Evolutionary conservation across 2,113 vertebrate genomes (phyloP).

Genomic region (Salvelinus fontinalis): DNA sequence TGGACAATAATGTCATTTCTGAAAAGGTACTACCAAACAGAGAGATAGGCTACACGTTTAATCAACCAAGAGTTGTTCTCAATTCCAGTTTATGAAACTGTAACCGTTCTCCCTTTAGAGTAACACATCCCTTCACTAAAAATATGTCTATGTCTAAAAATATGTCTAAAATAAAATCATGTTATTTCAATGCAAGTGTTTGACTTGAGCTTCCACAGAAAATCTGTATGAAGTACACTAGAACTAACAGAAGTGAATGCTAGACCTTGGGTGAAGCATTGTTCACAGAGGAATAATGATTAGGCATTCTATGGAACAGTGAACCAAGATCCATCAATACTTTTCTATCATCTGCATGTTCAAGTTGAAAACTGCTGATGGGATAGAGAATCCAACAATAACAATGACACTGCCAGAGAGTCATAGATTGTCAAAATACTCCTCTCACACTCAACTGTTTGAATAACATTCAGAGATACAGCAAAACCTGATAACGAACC

Average conservation of each 20-base stretch:
- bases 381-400: not conserved
- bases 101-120: slow-evolving; percentile 19
- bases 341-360: too few relatives aligned
- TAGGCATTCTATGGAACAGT: too few relatives aligned
- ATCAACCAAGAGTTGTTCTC: not conserved
- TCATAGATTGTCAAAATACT: slow-evolving; percentile 2
- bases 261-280: too few relatives aligned
- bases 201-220: too few relatives aligned
- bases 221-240: slow-evolving; percentile 30
- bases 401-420: not conserved
- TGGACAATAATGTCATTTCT: not conserved
- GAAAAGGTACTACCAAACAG: not conserved
- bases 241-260: too few relatives aligned
- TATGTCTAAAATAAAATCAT: not conserved
- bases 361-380: too few relatives aligned
- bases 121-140: slow-evolving; percentile 1
- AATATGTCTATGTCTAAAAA: not conserved
- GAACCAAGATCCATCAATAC: too few relatives aligned
- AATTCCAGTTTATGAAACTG: slow-evolving; percentile 17
- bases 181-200: not conserved
- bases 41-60: not conserved
- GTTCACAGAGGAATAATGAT: too few relatives aligned
- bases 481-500: not conserved
- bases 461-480: slow-evolving; percentile 2
- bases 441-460: not conserved